phyloP scores from a whole-genome alignment of 2,113 vertebrate genomes.

The Polyodon spathula region DNA sequence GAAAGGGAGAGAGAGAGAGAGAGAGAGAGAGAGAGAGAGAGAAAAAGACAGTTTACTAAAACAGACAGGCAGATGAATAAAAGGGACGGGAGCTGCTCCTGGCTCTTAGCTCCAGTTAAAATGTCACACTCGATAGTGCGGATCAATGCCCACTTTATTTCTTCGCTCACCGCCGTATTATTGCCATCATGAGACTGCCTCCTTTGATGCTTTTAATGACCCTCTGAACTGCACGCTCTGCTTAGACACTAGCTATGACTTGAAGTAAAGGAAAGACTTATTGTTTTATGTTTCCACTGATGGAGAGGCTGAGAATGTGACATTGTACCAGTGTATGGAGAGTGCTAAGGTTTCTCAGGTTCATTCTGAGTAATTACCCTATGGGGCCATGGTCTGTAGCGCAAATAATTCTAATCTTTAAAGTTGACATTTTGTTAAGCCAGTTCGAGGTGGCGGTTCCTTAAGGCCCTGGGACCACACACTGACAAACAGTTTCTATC shows the following conservation, averaged over 20 bases:
- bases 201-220: slow-evolving; percentile 81
- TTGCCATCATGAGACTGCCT: slow-evolving; percentile 80
- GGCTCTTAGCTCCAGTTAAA: slow-evolving; percentile 91
- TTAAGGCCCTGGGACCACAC: slow-evolving; percentile 9
- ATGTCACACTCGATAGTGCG: slow-evolving; percentile 89
- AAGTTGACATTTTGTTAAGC: slow-evolving; percentile 13
- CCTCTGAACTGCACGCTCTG: slow-evolving; percentile 67
- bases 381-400: slow-evolving; percentile 27
- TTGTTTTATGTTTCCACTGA: slow-evolving; percentile 39
- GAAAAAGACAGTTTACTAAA: slow-evolving; percentile 74
- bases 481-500: slow-evolving; percentile 1
- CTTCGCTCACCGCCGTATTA: slow-evolving; percentile 69
- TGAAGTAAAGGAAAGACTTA: slow-evolving; percentile 58
- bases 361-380: slow-evolving; percentile 43
- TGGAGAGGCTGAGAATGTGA: slow-evolving; percentile 47
- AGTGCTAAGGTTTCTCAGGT: slow-evolving; percentile 50
- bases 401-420: slow-evolving; percentile 28
- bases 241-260: slow-evolving; percentile 64
- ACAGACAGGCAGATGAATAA: slow-evolving; percentile 70
- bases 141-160: slow-evolving; percentile 96
- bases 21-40: slow-evolving; percentile 40
- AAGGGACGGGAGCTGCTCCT: slow-evolving; percentile 66
- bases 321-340: slow-evolving; percentile 44
- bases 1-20: slow-evolving; percentile 44
- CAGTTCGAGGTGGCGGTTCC: not conserved